Percentiles rank a stretch among this genome's conserved stretches.
Conservation (phyloP, 2,888 invertebrate species). For the Opisthograptis luteolata region DNA sequence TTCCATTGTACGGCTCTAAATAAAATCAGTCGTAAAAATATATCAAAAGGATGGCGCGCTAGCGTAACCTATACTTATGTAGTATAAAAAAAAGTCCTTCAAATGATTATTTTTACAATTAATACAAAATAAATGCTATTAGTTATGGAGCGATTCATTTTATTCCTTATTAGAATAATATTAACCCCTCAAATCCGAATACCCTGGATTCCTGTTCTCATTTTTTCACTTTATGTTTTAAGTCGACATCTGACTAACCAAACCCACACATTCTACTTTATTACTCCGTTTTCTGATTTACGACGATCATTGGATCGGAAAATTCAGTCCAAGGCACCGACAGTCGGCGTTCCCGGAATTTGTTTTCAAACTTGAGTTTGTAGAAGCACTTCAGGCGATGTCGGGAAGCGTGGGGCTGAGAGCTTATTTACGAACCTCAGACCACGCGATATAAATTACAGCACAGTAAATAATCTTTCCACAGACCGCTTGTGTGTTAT, state of each 20-base stretch:
- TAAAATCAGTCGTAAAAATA: constrained; percentile 35
- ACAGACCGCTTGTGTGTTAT: too few relatives aligned
- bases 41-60: constrained; percentile 25
- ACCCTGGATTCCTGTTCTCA: too few relatives aligned
- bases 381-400: constrained; percentile 23
- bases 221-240: too few relatives aligned
- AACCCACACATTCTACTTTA: constrained; percentile 28
- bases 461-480: constrained; percentile 8
- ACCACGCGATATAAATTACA: constrained; percentile 1
- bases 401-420: constrained; percentile 18
- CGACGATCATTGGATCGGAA: constrained; percentile 31
- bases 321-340: constrained; percentile 27
- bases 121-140: too few relatives aligned
- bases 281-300: constrained; percentile 32
- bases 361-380: constrained; percentile 29
- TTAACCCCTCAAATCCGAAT: too few relatives aligned
- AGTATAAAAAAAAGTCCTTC: too few relatives aligned
- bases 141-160: too few relatives aligned
- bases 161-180: too few relatives aligned
- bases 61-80: too few relatives aligned
- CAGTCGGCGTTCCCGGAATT: constrained; percentile 29
- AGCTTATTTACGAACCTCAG: constrained; percentile 26
- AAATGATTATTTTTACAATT: too few relatives aligned
- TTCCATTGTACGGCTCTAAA: constrained; percentile 29
- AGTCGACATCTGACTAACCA: constrained; percentile 5